A percentile compares a stretch with the other conserved stretches of the same genome.
phyloP scores from a whole-genome alignment of 2,797 vertebrate species.

The Paratrypauchen microcephalus region DNA sequence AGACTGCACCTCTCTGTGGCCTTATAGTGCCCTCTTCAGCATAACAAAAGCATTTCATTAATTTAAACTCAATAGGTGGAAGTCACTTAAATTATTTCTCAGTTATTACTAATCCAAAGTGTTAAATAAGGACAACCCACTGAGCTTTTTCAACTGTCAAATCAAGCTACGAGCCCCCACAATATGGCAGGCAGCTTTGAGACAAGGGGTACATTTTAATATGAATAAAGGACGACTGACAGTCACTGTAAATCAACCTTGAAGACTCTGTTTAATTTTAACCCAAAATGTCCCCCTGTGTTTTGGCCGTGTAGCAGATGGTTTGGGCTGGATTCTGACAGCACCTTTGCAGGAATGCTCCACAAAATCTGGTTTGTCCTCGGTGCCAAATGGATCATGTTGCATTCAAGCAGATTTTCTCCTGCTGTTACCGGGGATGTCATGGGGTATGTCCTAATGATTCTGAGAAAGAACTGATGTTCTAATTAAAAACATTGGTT shows the following conservation, averaged over 20 bases:
- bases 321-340: constrained; percentile 21
- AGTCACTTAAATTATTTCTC: constrained; percentile 13
- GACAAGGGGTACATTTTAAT: neutral
- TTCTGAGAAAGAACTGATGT: constrained; percentile 14
- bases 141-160: neutral
- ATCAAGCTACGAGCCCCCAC: constrained; percentile 1
- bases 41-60: constrained; percentile 38
- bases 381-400: constrained; percentile 34
- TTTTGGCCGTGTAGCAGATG: constrained; percentile 34
- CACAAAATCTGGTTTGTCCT: constrained; percentile 28
- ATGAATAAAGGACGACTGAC: neutral
- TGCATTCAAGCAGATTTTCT: constrained; percentile 42
- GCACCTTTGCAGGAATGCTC: constrained; percentile 34
- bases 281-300: constrained; percentile 19
- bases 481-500: constrained; percentile 3
- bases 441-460: constrained; percentile 26
- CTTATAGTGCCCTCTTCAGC: constrained; percentile 26
- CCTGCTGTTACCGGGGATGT: constrained; percentile 31
- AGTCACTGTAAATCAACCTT: constrained; percentile 9
- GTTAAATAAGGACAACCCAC: constrained; percentile 16
- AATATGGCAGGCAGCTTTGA: neutral
- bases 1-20: constrained; percentile 14
- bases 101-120: constrained; percentile 12
- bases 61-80: constrained; percentile 21
- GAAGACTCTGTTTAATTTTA: constrained; percentile 24